Conservation (phyloP, 2,113 vertebrate genomes). For the Chamaea fasciata region DNA sequence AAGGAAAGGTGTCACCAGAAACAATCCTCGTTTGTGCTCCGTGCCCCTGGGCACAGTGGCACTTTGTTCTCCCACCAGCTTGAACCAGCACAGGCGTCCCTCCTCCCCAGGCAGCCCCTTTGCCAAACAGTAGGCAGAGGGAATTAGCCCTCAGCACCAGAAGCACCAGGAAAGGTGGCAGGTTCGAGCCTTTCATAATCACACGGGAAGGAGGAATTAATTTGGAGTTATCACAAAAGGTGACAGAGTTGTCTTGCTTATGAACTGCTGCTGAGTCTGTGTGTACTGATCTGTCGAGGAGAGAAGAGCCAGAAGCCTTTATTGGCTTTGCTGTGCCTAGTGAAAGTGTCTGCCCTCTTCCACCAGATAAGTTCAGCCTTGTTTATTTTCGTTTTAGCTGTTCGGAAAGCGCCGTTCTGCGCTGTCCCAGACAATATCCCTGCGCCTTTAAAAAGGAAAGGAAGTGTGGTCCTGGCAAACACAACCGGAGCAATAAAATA, state of each 20-base stretch:
- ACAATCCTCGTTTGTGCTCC: neutral
- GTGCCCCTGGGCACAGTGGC: neutral
- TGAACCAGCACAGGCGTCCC: neutral
- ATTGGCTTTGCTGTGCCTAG: neutral
- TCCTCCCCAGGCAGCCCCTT: neutral
- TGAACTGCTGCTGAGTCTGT: neutral
- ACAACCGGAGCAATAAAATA: conserved; percentile 63
- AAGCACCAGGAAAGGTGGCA: neutral
- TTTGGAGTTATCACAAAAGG: conserved; percentile 11
- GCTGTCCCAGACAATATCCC: neutral
- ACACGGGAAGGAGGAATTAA: neutral
- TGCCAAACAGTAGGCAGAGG: conserved; percentile 5
- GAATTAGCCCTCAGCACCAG: neutral
- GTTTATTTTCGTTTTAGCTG: conserved; percentile 60
- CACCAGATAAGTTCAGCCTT: conserved; percentile 55
- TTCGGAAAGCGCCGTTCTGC: neutral
- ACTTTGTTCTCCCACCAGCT: neutral
- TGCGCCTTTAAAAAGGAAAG: conserved; percentile 69
- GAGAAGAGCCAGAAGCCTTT: conserved; percentile 56
- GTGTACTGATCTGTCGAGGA: conserved; percentile 22
- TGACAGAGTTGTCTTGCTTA: neutral
- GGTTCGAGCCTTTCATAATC: neutral
- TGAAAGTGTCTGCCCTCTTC: conserved; percentile 20
- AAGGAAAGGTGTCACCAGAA: neutral
- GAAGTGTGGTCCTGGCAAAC: conserved; percentile 68